These are phyloP conservation scores for Trissolcus basalis DNA, from an alignment of 1,140 invertebrate species.

Conservation along the genomic window DNA sequence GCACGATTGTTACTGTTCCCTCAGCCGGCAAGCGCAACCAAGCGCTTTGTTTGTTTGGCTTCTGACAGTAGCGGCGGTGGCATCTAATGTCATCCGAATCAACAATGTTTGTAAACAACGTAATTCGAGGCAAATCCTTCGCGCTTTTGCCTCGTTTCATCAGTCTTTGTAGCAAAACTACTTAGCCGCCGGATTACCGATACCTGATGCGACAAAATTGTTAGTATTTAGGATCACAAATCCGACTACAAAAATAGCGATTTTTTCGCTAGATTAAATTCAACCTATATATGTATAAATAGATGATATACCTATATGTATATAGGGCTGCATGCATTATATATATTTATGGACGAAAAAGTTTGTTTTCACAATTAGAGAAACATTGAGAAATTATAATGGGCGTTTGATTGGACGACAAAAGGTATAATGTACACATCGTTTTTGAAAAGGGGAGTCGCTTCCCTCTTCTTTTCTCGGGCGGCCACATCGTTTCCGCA, in stretches of 20 bases:
- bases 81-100: conserved; percentile 46
- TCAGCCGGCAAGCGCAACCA: conserved; percentile 13
- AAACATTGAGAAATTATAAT: conserved; percentile 1
- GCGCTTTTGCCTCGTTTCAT: conserved; percentile 30
- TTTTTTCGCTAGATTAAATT: not conserved
- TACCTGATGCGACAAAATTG: conserved; percentile 43
- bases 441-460: conserved; percentile 23
- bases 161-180: conserved; percentile 29
- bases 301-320: too few relatives aligned
- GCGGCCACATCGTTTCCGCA: conserved; percentile 52
- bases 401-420: conserved; percentile 22
- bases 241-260: not conserved
- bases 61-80: conserved; percentile 51
- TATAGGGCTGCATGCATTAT: too few relatives aligned
- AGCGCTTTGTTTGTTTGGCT: conserved; percentile 52
- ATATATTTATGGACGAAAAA: too few relatives aligned
- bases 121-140: conserved; percentile 63
- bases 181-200: conserved; percentile 45
- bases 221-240: conserved; percentile 23
- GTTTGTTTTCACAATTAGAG: not conserved
- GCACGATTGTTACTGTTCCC: conserved; percentile 55
- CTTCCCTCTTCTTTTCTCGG: conserved; percentile 38
- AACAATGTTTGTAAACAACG: conserved; percentile 65
- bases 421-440: conserved; percentile 39
- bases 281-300: not conserved